These are phyloP conservation scores for Cartodere bifasciata DNA, from an alignment of 2,888 invertebrate species.

Conservation along the genomic window DNA sequence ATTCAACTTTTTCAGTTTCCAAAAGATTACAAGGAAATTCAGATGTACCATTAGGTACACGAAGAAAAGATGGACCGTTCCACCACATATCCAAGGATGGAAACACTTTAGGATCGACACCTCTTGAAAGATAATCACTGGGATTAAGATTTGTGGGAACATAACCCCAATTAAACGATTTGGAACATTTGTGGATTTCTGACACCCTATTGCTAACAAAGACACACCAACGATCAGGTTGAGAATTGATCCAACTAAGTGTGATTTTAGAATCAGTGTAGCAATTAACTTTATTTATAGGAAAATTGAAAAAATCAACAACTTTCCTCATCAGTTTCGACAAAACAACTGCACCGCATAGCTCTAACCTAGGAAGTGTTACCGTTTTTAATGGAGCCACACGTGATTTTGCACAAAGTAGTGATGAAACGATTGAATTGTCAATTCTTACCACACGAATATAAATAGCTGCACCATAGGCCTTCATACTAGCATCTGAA, in stretches of 20 bases:
- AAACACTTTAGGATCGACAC: constrained; percentile 1
- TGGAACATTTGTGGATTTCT: constrained; percentile 11
- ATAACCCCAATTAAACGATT: constrained; percentile 9
- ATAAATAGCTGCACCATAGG: constrained; percentile 15
- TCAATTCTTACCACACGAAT: constrained; percentile 5
- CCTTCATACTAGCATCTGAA: constrained; percentile 6
- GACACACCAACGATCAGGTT: constrained; percentile 12
- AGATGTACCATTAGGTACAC: too few species aligned
- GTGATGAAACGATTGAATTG: constrained; percentile 1
- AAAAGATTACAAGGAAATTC: too few species aligned
- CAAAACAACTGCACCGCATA: constrained; percentile 15
- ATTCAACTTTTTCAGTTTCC: too few species aligned
- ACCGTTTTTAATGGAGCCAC: constrained; percentile 15
- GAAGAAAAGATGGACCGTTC: too few species aligned
- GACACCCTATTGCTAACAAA: constrained; percentile 14
- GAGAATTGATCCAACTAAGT: constrained; percentile 14
- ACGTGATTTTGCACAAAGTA: constrained; percentile 14
- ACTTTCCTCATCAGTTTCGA: constrained; percentile 11
- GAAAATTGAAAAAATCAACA: constrained; percentile 7
- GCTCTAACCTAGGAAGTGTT: constrained; percentile 15
- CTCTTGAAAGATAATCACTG: constrained; percentile 13
- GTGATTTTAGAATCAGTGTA: constrained; percentile 18
- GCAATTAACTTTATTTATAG: constrained; percentile 8
- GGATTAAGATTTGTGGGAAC: constrained; percentile 11
- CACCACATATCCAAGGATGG: constrained; percentile 8